phyloP scores from a whole-genome alignment of 2,113 vertebrate species.

The Oxyruncus cristatus region DNA sequence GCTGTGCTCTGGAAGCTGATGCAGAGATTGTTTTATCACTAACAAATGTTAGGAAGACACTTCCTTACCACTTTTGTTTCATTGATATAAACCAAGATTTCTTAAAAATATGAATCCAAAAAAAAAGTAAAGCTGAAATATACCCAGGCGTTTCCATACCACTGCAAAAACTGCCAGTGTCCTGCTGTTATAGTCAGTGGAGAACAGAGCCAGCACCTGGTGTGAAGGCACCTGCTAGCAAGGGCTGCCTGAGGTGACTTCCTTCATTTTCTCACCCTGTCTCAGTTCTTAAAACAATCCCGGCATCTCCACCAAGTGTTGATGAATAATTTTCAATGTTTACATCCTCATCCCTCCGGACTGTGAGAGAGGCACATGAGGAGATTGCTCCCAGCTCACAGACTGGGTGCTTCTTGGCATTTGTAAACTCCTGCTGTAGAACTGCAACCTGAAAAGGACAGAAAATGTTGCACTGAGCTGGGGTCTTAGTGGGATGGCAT shows the following conservation, averaged over 20 bases:
- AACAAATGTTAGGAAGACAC: not conserved
- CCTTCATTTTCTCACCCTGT: not conserved
- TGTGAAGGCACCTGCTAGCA: slow-evolving; percentile 25
- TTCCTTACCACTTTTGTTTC: not conserved
- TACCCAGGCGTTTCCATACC: not conserved
- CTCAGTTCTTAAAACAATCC: not conserved
- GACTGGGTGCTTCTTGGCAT: not conserved
- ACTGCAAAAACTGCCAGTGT: not conserved
- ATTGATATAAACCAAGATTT: not conserved
- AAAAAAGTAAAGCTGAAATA: not conserved
- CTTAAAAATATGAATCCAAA: not conserved
- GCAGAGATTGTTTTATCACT: not conserved
- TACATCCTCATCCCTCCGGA: not conserved
- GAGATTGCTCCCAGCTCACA: not conserved
- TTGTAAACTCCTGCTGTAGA: not conserved
- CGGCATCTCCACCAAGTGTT: not conserved
- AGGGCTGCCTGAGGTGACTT: not conserved
- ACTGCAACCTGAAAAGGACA: not conserved
- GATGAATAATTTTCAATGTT: not conserved
- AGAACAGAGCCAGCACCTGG: slow-evolving; percentile 11
- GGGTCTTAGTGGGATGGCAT: not conserved
- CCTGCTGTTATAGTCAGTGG: not conserved
- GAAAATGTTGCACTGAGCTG: not conserved
- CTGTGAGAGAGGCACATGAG: not conserved
- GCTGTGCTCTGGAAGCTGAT: not conserved